Evolutionary conservation across 64 coral and sea anemone genomes (phyloP), one percentile per base, ranked within the genome.

Genomic region (Pachyseris speciosa): DNA sequence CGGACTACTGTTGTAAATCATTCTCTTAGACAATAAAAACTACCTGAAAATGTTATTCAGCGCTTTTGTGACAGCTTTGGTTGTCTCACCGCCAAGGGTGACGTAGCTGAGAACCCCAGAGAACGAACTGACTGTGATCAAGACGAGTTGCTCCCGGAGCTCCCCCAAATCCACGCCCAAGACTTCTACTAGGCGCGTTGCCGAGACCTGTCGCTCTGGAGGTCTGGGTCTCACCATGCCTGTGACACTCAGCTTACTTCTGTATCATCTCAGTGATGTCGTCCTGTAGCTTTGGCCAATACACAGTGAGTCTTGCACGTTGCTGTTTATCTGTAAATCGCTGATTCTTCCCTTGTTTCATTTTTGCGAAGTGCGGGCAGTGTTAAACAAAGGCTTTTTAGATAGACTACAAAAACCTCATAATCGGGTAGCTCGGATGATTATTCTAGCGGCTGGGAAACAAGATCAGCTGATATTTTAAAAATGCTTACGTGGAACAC

Each of bases 291-390:
- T n/a, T n/a, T 70, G 87, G 80, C 79, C 80, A 90, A 39, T 78
- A 94, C n/a, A 94, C 86, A 53, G 92, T 84, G 77, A 64, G 24
- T 77, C 86, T 63, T 32, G 92, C 86, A 65, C 79, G 92, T 55
- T 89, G 86, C 37, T 84, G 86, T n/a, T n/a, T n/a, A n/a, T n/a
- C n/a, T n/a, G n/a, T n/a, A n/a, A n/a, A n/a, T n/a, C n/a, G n/a
- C n/a, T n/a, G n/a, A n/a, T n/a, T n/a, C n/a, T n/a, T n/a, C n/a
- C n/a, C n/a, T n/a, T n/a, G n/a, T n/a, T n/a, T n/a, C n/a, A n/a
- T n/a, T n/a, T n/a, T n/a, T n/a, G n/a, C n/a, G n/a, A n/a, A n/a
- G n/a, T n/a, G n/a, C n/a, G n/a, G n/a, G n/a, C n/a, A n/a, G n/a
- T n/a, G n/a, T n/a, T n/a, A n/a, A n/a, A n/a, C n/a, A n/a, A n/a